Percentiles rank a stretch among this genome's conserved stretches.
phyloP scores from a whole-genome alignment of 1,140 invertebrate species.

The Macrotrachela quadricornifera region DNA sequence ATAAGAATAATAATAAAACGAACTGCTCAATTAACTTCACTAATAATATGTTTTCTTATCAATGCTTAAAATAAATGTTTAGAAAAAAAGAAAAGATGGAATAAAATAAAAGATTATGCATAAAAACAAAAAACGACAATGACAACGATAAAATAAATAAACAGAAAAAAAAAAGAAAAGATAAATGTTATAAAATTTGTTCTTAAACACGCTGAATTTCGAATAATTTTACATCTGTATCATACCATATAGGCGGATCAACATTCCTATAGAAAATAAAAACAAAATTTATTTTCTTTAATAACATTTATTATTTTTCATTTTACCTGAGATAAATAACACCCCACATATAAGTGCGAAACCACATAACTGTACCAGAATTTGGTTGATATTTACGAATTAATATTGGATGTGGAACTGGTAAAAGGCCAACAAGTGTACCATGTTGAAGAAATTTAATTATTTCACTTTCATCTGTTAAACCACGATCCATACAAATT shows the following conservation, averaged over 20 bases:
- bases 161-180: no score
- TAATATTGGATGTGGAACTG: constrained; percentile 93
- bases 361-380: constrained; percentile 90
- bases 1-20: no score
- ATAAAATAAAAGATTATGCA: no score
- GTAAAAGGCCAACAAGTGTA: constrained; percentile 81
- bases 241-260: constrained; percentile 97
- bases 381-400: constrained; percentile 98
- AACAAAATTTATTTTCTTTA: no score
- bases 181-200: no score
- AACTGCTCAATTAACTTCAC: no score
- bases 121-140: no score
- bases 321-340: constrained; percentile 64
- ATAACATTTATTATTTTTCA: no score
- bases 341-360: constrained; percentile 96
- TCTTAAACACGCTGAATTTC: constrained; percentile 32
- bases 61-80: no score
- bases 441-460: constrained; percentile 95
- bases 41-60: no score
- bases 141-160: no score
- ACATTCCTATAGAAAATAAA: constrained; percentile 51
- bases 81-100: no score
- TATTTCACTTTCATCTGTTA: constrained; percentile 97
- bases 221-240: constrained; percentile 93
- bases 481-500: constrained; percentile 93